Evolutionary conservation across 2,888 invertebrate genomes (phyloP), one percentile per base, ranked within the genome.

Genomic region (Dynastes hyllus): DNA sequence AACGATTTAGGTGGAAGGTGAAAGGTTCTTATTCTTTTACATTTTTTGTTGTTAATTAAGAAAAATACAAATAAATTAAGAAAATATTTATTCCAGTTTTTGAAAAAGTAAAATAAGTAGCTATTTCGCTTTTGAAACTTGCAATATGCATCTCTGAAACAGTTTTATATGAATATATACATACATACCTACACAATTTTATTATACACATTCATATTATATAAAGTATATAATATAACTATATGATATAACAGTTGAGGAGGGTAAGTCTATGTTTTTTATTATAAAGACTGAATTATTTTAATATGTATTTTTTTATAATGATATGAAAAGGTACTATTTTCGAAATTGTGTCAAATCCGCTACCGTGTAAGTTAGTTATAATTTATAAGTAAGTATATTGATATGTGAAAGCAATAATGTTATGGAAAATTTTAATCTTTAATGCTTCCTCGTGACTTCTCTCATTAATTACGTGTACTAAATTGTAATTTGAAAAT

Each of bases 241-340:
- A 73, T 55, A 71, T 58, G 40, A 73, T 45, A 73, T 45, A 58
- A 73, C 73, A 73, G 66, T 76, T 76, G 73, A 73, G 73, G 79
- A 79, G 79, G 79, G 79, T 79, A 80, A 77, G 58, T 70, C 76
- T 61, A 76, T 76, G 79, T 80, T 80, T 79, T 67, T 77, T 77
- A 79, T 83, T 83, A 76, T 82, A 82, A 82, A 81, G 81, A 83
- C 82, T 83, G 81, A 83, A 81, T 80, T 79, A 81, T 82, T 82
- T 82, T 81, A 81, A 81, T 82, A 80, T 80, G 80, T 79, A 80
- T 78, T 78, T 78, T 81, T 80, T 75, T 73, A 79, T 77, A 73
- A 70, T 58, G 55, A 58, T 45, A 73, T 71, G 53, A 77, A 80
- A 77, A 73, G 77, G 65, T 50, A 80, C 79, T 80, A 80, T 80